Evolutionary conservation across 2,888 invertebrate genomes (phyloP).

Genomic region (Andricus quercusramuli): DNA sequence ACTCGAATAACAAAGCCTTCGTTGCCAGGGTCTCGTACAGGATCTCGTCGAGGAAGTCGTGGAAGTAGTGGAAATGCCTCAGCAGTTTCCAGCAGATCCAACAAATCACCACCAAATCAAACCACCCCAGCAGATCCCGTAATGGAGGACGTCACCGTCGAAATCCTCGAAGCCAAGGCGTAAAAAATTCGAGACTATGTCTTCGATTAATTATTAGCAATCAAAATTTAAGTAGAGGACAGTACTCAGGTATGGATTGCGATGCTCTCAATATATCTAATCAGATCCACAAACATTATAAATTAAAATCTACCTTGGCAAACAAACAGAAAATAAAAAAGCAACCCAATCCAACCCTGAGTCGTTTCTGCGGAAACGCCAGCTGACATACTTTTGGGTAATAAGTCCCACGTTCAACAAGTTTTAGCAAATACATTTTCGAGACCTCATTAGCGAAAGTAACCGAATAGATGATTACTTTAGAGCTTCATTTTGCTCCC

Average conservation of each 20-base stretch:
- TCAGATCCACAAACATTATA: constrained; percentile 1
- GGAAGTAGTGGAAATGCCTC: constrained; percentile 87
- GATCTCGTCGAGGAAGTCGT: constrained; percentile 86
- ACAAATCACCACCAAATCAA: constrained; percentile 77
- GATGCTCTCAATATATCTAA: constrained; percentile 1
- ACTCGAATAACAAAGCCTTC: constrained; percentile 53
- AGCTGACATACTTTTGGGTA: constrained; percentile 10
- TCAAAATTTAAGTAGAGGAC: constrained; percentile 15
- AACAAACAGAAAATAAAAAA: background rate
- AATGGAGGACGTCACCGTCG: constrained; percentile 86
- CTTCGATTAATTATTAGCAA: constrained; percentile 14
- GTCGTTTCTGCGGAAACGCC: constrained; percentile 6
- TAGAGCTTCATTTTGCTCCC: constrained; percentile 33
- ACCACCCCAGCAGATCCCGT: constrained; percentile 65
- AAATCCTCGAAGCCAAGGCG: constrained; percentile 86
- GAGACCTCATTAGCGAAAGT: constrained; percentile 36
- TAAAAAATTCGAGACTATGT: constrained; percentile 67
- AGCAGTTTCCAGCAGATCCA: constrained; percentile 86
- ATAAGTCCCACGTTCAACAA: background rate
- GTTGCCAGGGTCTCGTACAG: constrained; percentile 80
- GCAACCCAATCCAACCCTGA: background rate
- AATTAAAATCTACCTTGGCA: background rate
- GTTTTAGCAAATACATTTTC: constrained; percentile 16
- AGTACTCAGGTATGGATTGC: constrained; percentile 21
- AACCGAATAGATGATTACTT: constrained; percentile 27